Percentiles rank a stretch among this genome's conserved stretches.
Evolutionary conservation across 2,888 invertebrate genomes (phyloP).

Genomic region (Pasiphila rectangulata): DNA sequence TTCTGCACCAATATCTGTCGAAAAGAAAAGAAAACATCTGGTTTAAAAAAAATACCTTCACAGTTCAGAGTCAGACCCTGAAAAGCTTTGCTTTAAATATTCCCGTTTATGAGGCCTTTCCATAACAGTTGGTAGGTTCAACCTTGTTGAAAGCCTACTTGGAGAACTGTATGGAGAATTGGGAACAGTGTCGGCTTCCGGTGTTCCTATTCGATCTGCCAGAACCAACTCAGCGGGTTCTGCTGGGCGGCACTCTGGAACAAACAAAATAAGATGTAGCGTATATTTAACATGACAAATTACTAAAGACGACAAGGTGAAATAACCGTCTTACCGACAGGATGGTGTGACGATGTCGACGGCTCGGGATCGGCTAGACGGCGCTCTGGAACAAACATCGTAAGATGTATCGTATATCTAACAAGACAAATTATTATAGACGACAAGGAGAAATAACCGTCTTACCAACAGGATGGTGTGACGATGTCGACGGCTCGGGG

Average conservation of each 20-base stretch:
- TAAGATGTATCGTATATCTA: not conserved
- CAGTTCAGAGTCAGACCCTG: too few relatives aligned
- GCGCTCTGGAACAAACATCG: slow-evolving; percentile 14
- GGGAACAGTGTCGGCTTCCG: not conserved
- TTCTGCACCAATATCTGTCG: too few relatives aligned
- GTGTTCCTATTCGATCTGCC: not conserved
- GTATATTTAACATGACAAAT: not conserved
- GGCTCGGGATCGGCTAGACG: too few relatives aligned
- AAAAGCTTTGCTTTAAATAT: too few relatives aligned
- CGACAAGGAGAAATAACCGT: not conserved
- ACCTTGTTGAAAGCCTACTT: not conserved
- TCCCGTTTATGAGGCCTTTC: too few relatives aligned
- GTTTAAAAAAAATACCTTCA: too few relatives aligned
- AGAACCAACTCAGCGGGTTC: too few relatives aligned
- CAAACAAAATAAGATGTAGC: not conserved
- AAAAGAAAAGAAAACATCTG: too few relatives aligned
- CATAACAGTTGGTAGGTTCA: not conserved
- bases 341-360: not conserved
- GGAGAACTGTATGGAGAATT: too few relatives aligned
- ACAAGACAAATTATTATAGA: not conserved
- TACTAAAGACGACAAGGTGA: not conserved
- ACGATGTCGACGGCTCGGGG: too few relatives aligned
- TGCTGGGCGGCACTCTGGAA: too few relatives aligned
- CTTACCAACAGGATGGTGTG: not conserved
- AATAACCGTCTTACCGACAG: not conserved